Conservation (phyloP, 2,888 invertebrate species). For the Ditylenchus weischeri region DNA sequence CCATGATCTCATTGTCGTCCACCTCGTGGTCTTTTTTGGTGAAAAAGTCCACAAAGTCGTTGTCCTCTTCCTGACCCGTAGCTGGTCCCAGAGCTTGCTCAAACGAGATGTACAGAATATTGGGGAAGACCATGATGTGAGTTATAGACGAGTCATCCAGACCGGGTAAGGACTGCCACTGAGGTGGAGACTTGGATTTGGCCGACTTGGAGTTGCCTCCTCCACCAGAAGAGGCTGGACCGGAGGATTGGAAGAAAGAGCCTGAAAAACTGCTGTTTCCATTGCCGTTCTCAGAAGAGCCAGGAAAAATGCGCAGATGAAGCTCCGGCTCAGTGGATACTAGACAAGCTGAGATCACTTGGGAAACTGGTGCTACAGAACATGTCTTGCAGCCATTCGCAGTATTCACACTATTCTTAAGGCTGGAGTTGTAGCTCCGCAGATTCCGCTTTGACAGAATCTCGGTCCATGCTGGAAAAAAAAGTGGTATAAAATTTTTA, state of each 20-base stretch:
- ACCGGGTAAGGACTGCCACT: slow-evolving; percentile 8
- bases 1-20: not conserved
- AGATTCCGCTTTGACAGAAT: slow-evolving; percentile 50
- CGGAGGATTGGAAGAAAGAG: not conserved
- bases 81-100: slow-evolving; percentile 72
- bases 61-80: not conserved
- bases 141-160: slow-evolving; percentile 30
- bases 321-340: slow-evolving; percentile 75
- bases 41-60: no score
- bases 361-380: slow-evolving; percentile 67
- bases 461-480: slow-evolving; percentile 49
- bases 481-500: not conserved
- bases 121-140: slow-evolving; percentile 89
- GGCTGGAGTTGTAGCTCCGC: slow-evolving; percentile 34
- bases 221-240: not conserved
- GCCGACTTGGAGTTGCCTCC: not conserved
- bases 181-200: slow-evolving; percentile 4
- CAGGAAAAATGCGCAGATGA: slow-evolving; percentile 37
- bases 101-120: slow-evolving; percentile 80
- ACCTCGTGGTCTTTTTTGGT: slow-evolving; percentile 1
- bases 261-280: slow-evolving; percentile 6
- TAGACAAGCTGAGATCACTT: slow-evolving; percentile 93
- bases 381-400: slow-evolving; percentile 24
- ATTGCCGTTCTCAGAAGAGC: slow-evolving; percentile 59
- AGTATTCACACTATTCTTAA: slow-evolving; percentile 40